Evolutionary conservation across 2,888 invertebrate genomes (phyloP).

Genomic region (Salticus scenicus): DNA sequence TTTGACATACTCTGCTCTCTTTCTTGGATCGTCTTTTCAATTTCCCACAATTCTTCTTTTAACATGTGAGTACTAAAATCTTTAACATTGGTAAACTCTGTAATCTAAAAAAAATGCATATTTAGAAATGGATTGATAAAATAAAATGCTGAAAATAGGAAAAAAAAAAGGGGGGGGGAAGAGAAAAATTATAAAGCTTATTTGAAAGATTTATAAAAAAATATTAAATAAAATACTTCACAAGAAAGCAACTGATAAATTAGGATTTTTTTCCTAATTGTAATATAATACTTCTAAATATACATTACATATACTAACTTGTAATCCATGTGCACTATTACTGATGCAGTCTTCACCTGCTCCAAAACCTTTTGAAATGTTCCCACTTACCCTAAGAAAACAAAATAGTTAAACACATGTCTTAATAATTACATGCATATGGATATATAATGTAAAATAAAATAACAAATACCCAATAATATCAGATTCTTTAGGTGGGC

Average conservation of each 20-base stretch:
- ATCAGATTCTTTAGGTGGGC: constrained; percentile 37
- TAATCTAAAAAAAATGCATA: background rate
- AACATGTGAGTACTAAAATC: constrained; percentile 37
- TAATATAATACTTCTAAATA: too few relatives aligned
- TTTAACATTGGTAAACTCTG: background rate
- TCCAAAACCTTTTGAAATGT: constrained; percentile 21
- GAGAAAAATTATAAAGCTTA: too few relatives aligned
- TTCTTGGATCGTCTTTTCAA: constrained; percentile 62
- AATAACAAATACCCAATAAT: background rate
- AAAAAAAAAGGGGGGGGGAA: too few relatives aligned
- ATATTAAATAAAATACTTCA: too few relatives aligned
- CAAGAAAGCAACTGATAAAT: too few relatives aligned
- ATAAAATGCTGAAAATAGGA: too few relatives aligned
- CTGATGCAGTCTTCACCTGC: constrained; percentile 26
- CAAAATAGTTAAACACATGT: background rate
- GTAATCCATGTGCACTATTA: constrained; percentile 17
- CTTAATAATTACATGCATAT: too few relatives aligned
- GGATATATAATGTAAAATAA: too few relatives aligned
- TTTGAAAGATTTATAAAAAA: background rate
- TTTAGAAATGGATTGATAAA: too few relatives aligned
- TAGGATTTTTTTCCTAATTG: too few relatives aligned
- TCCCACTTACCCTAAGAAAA: constrained; percentile 25
- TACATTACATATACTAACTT: constrained; percentile 20
- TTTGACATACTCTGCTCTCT: constrained; percentile 38
- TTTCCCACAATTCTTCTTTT: constrained; percentile 61